Base-by-base conservation (phyloP, 2,888 invertebrate genomes). In the Lithophane ornitopus region DNA sequence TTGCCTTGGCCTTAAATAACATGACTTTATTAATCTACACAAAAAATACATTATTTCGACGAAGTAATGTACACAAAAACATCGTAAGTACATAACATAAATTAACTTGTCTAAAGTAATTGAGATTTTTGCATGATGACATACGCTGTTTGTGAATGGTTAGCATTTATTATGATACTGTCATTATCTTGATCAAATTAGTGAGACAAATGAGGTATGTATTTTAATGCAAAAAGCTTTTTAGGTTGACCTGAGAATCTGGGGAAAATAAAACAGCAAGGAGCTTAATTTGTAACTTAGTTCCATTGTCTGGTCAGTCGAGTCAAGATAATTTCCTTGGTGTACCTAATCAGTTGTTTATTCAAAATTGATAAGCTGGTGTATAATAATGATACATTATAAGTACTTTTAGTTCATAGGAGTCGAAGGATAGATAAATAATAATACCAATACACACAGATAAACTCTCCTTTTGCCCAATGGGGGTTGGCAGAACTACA, bases 11-110 rank as follows among this genome's bases (percentile, higher is more conserved):
- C 68, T 72, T 81, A 71, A 74, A 75, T 72, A 73, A 74, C 63
- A 74, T 78, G 74, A 68, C 59, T 74, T 76, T 66, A 76, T 46
- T 74, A 67, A 70, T 74, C 19, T 69, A 46, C 56, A 69, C 71
- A 82, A 87, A 85, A 86, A 85, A 84, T 58, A 61, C 52, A 73
- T 81, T 76, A 87, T 68, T 71, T 74, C 26, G 28, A 63, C 26
- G 28, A 70, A 76, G 65, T 9, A 49, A 82, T n/a, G 59, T 34
- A 77, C 34, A 68, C 28, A 80, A 84, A 80, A 80, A 82, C 84
- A 16, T 26, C 11, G 34, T 68, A 39, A 61, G 67, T 67, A 54
- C 39, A 62, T 12, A 41, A 56, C 46, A 61, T 65, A 81, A 81
- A 82, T 85, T 81, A 76, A 69, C 68, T 61, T 71, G 82, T 74